These are phyloP conservation scores for Drosophila aldrichi DNA, from an alignment of 2,888 invertebrate genomes.

Conservation along the genomic window DNA sequence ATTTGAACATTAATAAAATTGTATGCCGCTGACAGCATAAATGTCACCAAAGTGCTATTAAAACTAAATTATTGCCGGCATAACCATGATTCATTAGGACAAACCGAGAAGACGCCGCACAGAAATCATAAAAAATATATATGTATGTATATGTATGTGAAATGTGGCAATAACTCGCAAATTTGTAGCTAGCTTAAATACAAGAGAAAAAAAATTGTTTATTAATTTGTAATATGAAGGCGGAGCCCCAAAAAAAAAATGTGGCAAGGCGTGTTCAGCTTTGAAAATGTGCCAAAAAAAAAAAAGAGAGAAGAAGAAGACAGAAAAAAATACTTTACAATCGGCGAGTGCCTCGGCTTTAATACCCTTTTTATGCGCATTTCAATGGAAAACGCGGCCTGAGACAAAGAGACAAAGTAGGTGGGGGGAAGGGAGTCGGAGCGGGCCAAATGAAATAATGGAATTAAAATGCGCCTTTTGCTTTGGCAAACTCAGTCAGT, in stretches of 20 bases:
- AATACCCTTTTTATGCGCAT: slow-evolving; percentile 74
- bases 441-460: slow-evolving; percentile 61
- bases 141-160: slow-evolving; percentile 38
- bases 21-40: slow-evolving; percentile 79
- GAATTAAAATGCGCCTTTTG: slow-evolving; percentile 73
- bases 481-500: slow-evolving; percentile 72
- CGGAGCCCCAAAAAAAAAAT: slow-evolving; percentile 24
- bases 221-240: slow-evolving; percentile 68
- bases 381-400: slow-evolving; percentile 48
- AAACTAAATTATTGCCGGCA: slow-evolving; percentile 78
- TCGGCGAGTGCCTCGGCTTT: slow-evolving; percentile 50
- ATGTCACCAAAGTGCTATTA: slow-evolving; percentile 79
- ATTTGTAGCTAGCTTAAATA: slow-evolving; percentile 71
- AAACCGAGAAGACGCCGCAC: slow-evolving; percentile 30
- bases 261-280: slow-evolving; percentile 43
- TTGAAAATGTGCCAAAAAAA: slow-evolving; percentile 69
- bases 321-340: slow-evolving; percentile 39
- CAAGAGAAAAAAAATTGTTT: slow-evolving; percentile 60
- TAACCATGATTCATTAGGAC: slow-evolving; percentile 77
- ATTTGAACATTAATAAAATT: slow-evolving; percentile 77
- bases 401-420: slow-evolving; percentile 8
- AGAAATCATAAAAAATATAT: slow-evolving; percentile 45
- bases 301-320: neutral
- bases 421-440: slow-evolving; percentile 1
- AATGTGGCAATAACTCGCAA: slow-evolving; percentile 68